Conservation (phyloP, 37 sponge, comb jelly and placozoan genomes). For the Ianthella basta region DNA sequence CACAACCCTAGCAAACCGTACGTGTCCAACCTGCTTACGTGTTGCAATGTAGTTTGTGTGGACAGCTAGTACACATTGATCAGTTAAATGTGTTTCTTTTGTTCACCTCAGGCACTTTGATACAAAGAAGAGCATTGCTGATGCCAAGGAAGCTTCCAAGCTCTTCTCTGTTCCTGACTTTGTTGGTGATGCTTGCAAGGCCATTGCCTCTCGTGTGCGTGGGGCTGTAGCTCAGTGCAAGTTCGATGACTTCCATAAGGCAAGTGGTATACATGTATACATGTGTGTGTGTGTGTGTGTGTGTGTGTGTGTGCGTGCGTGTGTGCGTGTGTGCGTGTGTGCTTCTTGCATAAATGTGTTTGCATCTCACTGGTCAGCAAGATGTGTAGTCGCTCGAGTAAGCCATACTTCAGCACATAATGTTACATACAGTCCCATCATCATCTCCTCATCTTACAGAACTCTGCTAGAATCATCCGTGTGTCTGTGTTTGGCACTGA, state of each 20-base stretch:
- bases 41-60: background rate
- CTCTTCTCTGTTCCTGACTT: slow-evolving; percentile 99
- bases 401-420: background rate
- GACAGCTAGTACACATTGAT: background rate
- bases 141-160: slow-evolving; percentile 73
- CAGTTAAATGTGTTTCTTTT: too few relatives aligned
- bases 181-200: slow-evolving; percentile 99
- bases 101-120: slow-evolving; percentile 82
- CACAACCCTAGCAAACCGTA: too few relatives aligned
- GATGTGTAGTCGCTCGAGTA: too few relatives aligned
- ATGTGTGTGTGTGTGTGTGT: slow-evolving; percentile 2
- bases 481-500: slow-evolving; percentile 97
- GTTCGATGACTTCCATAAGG: slow-evolving; percentile 99
- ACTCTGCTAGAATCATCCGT: slow-evolving; percentile 98
- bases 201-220: slow-evolving; percentile 98
- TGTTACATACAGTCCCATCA: background rate
- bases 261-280: background rate
- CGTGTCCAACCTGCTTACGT: background rate
- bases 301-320: background rate
- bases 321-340: too few relatives aligned
- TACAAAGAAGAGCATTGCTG: slow-evolving; percentile 44
- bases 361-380: background rate
- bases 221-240: slow-evolving; percentile 97
- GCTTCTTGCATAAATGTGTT: background rate
- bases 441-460: slow-evolving; percentile 46